Conservation (phyloP, 2,888 invertebrate species). For the Drosophila birchii region DNA sequence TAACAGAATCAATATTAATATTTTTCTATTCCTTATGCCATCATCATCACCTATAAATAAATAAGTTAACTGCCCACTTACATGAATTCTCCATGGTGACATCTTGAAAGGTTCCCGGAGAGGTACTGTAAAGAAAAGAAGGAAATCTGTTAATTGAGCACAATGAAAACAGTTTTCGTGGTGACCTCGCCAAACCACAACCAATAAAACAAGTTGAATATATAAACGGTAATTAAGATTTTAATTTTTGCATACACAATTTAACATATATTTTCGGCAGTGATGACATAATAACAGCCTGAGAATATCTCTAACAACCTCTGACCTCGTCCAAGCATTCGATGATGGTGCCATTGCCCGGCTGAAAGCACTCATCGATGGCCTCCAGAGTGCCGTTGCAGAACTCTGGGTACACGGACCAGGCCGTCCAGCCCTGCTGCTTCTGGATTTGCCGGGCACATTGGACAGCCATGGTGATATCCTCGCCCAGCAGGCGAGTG, state of each 20-base stretch:
- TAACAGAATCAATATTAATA: neutral
- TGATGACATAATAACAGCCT: slow-evolving; percentile 48
- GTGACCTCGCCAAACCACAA: slow-evolving; percentile 31
- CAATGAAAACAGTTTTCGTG: slow-evolving; percentile 12
- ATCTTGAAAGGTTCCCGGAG: slow-evolving; percentile 89
- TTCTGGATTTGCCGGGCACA: slow-evolving; percentile 80
- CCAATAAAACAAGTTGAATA: slow-evolving; percentile 33
- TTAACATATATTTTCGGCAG: slow-evolving; percentile 57
- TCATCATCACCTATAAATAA: neutral
- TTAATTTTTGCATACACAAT: slow-evolving; percentile 43
- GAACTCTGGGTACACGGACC: slow-evolving; percentile 81
- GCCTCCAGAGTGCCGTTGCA: slow-evolving; percentile 73
- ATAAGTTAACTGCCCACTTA: slow-evolving; percentile 64
- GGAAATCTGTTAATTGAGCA: slow-evolving; percentile 28
- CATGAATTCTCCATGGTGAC: slow-evolving; percentile 87
- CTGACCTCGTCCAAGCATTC: slow-evolving; percentile 28
- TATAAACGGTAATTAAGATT: slow-evolving; percentile 34
- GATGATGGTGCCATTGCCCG: slow-evolving; percentile 8
- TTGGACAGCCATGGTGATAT: slow-evolving; percentile 78
- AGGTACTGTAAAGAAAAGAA: slow-evolving; percentile 87
- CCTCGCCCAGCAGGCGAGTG: slow-evolving; percentile 76
- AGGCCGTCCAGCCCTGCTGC: slow-evolving; percentile 83
- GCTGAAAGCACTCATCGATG: slow-evolving; percentile 66
- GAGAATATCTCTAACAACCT: slow-evolving; percentile 20
- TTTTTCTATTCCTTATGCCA: neutral